A percentile compares a stretch with the other conserved stretches of the same genome.
Evolutionary conservation across 2,113 vertebrate genomes (phyloP).

Genomic region (Sturnira hondurensis): DNA sequence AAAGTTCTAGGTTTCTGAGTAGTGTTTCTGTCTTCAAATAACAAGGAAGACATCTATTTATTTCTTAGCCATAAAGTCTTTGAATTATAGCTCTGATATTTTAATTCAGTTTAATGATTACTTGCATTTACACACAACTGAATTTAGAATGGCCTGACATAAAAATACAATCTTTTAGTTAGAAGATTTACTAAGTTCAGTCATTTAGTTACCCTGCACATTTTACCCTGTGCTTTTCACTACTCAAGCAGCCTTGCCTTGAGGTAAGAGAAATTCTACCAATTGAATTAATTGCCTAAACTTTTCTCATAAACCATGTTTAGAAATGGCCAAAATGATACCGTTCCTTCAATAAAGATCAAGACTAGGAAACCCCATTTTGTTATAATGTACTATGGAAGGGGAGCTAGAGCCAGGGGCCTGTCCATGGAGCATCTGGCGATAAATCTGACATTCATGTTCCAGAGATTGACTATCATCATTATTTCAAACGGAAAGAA

Average conservation of each 20-base stretch:
- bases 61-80: constrained; percentile 4
- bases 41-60: background rate
- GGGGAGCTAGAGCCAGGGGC: background rate
- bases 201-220: background rate
- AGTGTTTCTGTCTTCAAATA: constrained; percentile 23
- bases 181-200: background rate
- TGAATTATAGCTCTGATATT: constrained; percentile 16
- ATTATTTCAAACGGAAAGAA: constrained; percentile 45
- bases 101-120: constrained; percentile 28
- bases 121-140: constrained; percentile 15
- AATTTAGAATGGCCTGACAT: background rate
- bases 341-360: background rate
- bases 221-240: background rate
- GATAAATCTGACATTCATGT: background rate
- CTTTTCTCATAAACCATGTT: background rate
- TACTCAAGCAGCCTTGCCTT: background rate
- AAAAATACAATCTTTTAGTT: background rate
- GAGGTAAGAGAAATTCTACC: background rate
- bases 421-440: background rate
- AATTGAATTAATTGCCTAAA: background rate
- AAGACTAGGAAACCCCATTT: background rate
- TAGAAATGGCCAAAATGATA: background rate
- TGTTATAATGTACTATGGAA: background rate
- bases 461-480: background rate
- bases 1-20: background rate